Conservation (phyloP, 2,888 invertebrate species). For the Chrysotoxum bicinctum region DNA sequence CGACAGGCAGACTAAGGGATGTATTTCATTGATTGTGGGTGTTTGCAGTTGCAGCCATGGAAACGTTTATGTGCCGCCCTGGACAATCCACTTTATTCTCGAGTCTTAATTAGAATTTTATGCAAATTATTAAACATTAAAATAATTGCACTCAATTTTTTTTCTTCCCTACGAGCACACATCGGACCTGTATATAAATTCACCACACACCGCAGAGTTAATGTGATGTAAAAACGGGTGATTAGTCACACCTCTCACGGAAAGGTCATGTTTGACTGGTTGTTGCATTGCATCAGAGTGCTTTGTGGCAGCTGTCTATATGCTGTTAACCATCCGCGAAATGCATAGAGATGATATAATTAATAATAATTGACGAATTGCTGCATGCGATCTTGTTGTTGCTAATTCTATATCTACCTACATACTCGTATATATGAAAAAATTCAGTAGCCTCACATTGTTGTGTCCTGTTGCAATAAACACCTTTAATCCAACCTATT, state of each 20-base stretch:
- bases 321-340: slow-evolving; percentile 13
- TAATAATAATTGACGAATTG: slow-evolving; percentile 65
- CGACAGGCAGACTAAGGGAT: too few species aligned
- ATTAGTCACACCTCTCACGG: slow-evolving; percentile 71
- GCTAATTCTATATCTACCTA: background rate
- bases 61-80: slow-evolving; percentile 32
- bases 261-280: slow-evolving; percentile 67
- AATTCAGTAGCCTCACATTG: background rate
- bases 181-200: background rate
- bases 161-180: slow-evolving; percentile 27
- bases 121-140: slow-evolving; percentile 72
- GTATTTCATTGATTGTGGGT: background rate
- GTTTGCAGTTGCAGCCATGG: background rate
- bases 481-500: slow-evolving; percentile 30
- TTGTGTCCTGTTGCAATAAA: slow-evolving; percentile 36
- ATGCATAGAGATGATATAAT: slow-evolving; percentile 46
- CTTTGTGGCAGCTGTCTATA: slow-evolving; percentile 50
- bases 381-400: slow-evolving; percentile 21
- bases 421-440: background rate
- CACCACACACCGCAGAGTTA: slow-evolving; percentile 60
- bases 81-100: slow-evolving; percentile 33
- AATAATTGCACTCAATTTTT: slow-evolving; percentile 60
- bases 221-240: slow-evolving; percentile 72
- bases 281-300: slow-evolving; percentile 41
- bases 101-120: slow-evolving; percentile 69